Evolutionary conservation across 2,888 invertebrate genomes (phyloP).

Genomic region (Lithosia quadra): DNA sequence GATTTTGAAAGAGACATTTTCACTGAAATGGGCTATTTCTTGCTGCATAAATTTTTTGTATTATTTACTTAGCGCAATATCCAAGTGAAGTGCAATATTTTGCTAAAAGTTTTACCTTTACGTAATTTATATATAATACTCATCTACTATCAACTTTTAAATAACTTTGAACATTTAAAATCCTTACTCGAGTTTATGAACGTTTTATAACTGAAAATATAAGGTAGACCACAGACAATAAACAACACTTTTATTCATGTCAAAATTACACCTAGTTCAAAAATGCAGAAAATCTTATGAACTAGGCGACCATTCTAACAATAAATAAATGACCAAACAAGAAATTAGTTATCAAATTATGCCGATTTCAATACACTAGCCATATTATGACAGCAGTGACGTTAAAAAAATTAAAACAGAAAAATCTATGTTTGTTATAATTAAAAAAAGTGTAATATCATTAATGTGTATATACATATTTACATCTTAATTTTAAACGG

Average conservation of each 20-base stretch:
- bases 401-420: constrained; percentile 62
- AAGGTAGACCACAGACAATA: constrained; percentile 22
- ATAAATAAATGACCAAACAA: constrained; percentile 53
- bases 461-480: constrained; percentile 85
- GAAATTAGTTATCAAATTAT: constrained; percentile 34
- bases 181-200: constrained; percentile 34
- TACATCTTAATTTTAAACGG: constrained; percentile 79
- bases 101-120: constrained; percentile 16
- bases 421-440: constrained; percentile 69
- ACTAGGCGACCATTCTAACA: constrained; percentile 53
- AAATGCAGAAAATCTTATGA: constrained; percentile 34
- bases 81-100: constrained; percentile 21
- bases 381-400: constrained; percentile 42
- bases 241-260: constrained; percentile 54
- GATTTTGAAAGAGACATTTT: background rate
- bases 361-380: constrained; percentile 41
- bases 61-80: background rate
- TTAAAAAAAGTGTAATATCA: constrained; percentile 74
- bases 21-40: background rate
- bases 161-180: constrained; percentile 24
- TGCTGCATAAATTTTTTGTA: background rate
- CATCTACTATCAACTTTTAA: constrained; percentile 18
- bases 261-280: constrained; percentile 56
- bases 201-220: constrained; percentile 43
- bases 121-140: constrained; percentile 12